A percentile compares a stretch with the other conserved stretches of the same genome.
Conservation (phyloP, 2,888 invertebrate genomes). For the Zygaena filipendulae region DNA sequence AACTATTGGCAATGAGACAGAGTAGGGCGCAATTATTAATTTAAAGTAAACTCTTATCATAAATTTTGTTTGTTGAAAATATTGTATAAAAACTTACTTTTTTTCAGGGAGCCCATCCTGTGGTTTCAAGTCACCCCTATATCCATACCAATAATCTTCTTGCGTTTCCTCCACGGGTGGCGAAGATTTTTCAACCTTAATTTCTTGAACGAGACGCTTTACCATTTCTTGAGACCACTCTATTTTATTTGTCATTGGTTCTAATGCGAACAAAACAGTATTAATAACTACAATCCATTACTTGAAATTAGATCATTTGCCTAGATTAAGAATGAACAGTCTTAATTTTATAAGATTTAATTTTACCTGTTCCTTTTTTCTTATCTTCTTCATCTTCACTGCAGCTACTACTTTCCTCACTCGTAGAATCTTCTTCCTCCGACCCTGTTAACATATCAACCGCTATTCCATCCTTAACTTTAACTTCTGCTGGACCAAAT, state of each 20-base stretch:
- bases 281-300: too few species aligned
- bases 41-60: too few species aligned
- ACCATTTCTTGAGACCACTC: constrained; percentile 45
- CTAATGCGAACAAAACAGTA: too few species aligned
- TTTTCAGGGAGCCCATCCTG: too few species aligned
- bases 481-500: constrained; percentile 21
- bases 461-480: constrained; percentile 29
- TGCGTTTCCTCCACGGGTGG: constrained; percentile 26
- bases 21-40: too few species aligned
- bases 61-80: too few species aligned
- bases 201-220: constrained; percentile 45
- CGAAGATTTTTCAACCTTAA: constrained; percentile 27
- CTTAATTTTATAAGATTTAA: too few species aligned
- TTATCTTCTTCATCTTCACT: constrained; percentile 22
- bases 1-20: too few species aligned
- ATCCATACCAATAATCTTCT: constrained; percentile 45
- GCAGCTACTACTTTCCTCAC: constrained; percentile 32
- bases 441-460: constrained; percentile 42
- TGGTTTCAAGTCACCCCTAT: constrained; percentile 23
- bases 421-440: constrained; percentile 40
- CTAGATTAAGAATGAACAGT: too few species aligned
- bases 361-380: constrained; percentile 6
- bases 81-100: too few species aligned
- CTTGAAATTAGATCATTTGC: too few species aligned
- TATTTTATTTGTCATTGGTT: constrained; percentile 30